A percentile compares a stretch with the other conserved stretches of the same genome.
phyloP scores from a whole-genome alignment of 2,888 invertebrate species.

The Camponotus fellah region DNA sequence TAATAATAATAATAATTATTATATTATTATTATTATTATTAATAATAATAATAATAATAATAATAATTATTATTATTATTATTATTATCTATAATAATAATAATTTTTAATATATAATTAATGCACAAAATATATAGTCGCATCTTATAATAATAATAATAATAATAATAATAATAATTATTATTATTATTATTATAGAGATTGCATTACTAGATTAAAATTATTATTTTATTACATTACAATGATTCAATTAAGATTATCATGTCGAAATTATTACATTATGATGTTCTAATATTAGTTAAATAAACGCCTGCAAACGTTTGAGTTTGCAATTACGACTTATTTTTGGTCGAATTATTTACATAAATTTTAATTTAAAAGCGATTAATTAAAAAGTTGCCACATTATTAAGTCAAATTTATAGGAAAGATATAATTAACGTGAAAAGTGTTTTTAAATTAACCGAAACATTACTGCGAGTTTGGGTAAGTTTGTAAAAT shows the following conservation, averaged over 20 bases:
- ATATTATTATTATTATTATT: too few relatives aligned
- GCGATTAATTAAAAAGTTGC: slow-evolving; percentile 1
- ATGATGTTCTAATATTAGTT: slow-evolving; percentile 20
- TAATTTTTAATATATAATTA: too few relatives aligned
- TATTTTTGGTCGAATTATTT: neutral
- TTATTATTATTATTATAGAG: neutral
- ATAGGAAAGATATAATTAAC: neutral
- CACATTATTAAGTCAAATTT: neutral
- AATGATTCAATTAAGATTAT: too few relatives aligned
- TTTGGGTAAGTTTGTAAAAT: slow-evolving; percentile 7
- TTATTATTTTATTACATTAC: too few relatives aligned
- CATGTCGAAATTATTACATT: neutral
- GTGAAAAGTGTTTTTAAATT: slow-evolving; percentile 14
- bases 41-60: too few relatives aligned
- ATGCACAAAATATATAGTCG: too few relatives aligned
- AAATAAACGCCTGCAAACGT: slow-evolving; percentile 13
- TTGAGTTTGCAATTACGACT: neutral
- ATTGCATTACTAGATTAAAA: too few relatives aligned
- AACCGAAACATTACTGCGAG: neutral
- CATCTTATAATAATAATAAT: too few relatives aligned
- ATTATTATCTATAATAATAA: too few relatives aligned
- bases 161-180: too few relatives aligned
- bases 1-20: too few relatives aligned
- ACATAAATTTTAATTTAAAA: slow-evolving; percentile 20
- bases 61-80: too few relatives aligned